Base-by-base conservation (phyloP, 2,113 vertebrate species). In the Aphelocoma coerulescens region DNA sequence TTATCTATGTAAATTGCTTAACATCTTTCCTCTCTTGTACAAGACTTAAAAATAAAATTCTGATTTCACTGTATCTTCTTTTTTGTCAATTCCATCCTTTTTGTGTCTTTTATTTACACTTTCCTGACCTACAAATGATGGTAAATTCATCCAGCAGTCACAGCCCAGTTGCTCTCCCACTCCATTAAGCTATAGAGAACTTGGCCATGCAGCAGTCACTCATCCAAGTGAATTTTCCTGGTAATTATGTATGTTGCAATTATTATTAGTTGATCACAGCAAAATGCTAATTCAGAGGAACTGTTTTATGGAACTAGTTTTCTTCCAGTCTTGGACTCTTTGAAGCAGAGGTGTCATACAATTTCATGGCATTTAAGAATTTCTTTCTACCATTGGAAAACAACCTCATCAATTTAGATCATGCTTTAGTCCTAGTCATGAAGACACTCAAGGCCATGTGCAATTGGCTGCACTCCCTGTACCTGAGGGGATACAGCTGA, bases 1-100 rank as follows among this genome's bases (percentile, higher is more conserved):
- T 96, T 95, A 93, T 93, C 93, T 93, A 72, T 91, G 88, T 61
- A 94, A 94, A 94, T 93, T 95, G 44, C 61, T 91, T 94, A 93
- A 94, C 41, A 86, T 67, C 44, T 86, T 91, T 93, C 55, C 21
- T 91, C 30, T 84, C 44, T 71, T 4, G 2, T 17, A 81, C 23
- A 46, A 77, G 28, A 48, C 39, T 85, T 81, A n/a, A 67, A 75
- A 91, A 69, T 20, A 73, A 7, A 37, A 43, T 43, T 77, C 33
- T 74, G 32, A 52, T 72, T 83, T 82, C 15, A 51, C 28, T 75
- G 8, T 57, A 26, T 48, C 75, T 83, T 35, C 20, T 82, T 84
- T 92, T 73, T 4, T 83, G 59, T 44, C 28, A 86, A 51, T 75
- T 41, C 27, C 11, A 65, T 83, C 22, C 7, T 51, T 72, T 72